Evolutionary conservation across 2,888 invertebrate species (phyloP).

Genomic region (Drosophila eohydei): DNA sequence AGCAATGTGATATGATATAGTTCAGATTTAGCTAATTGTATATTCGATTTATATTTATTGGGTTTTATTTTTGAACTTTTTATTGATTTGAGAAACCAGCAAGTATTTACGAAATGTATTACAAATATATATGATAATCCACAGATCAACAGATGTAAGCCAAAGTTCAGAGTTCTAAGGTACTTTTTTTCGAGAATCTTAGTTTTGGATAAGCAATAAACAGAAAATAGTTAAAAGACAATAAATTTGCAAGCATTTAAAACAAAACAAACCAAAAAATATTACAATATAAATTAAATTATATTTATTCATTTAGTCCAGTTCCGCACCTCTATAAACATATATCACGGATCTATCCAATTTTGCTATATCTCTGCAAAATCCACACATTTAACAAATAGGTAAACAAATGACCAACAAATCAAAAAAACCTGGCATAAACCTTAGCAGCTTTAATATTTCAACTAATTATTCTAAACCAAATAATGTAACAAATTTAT

Average conservation of each 20-base stretch:
- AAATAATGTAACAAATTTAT: neutral
- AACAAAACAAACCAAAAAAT: conserved; percentile 1
- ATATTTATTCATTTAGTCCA: neutral
- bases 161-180: conserved; percentile 11
- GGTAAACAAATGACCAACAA: conserved; percentile 41
- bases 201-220: neutral
- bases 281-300: neutral
- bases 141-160: conserved; percentile 22
- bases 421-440: conserved; percentile 49
- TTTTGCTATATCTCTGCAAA: conserved; percentile 25
- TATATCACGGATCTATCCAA: neutral
- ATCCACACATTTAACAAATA: conserved; percentile 1
- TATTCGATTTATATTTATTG: conserved; percentile 11
- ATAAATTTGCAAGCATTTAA: conserved; percentile 74
- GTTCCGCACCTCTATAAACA: neutral
- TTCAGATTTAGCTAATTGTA: conserved; percentile 25
- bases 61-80: conserved; percentile 4
- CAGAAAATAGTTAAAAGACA: conserved; percentile 45
- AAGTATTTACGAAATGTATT: conserved; percentile 54
- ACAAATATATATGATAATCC: conserved; percentile 14
- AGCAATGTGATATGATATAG: conserved; percentile 65
- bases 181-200: conserved; percentile 8
- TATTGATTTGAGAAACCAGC: conserved; percentile 20
- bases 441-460: conserved; percentile 53
- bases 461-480: conserved; percentile 5